A percentile compares a stretch with the other conserved stretches of the same genome.
phyloP scores from a whole-genome alignment of 2,888 invertebrate genomes.

The Coelogynopora nodosa region DNA sequence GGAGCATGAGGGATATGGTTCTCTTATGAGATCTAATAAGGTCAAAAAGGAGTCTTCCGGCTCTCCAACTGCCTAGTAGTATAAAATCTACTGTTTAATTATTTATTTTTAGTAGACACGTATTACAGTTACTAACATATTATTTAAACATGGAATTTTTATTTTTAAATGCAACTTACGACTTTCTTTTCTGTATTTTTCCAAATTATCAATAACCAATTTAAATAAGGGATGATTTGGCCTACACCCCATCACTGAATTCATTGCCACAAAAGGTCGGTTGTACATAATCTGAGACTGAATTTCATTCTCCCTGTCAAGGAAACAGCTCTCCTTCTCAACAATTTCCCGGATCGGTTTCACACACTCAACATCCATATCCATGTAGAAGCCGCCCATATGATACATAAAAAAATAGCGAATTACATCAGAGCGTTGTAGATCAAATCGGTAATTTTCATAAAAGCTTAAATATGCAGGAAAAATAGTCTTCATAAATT shows the following conservation, averaged over 20 bases:
- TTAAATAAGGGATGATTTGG: constrained; percentile 29
- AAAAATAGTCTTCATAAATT: neutral
- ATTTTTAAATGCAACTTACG: neutral
- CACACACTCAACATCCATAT: constrained; percentile 26
- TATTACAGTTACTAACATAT: too few species aligned
- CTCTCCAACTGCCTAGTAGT: too few species aligned
- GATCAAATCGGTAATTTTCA: neutral
- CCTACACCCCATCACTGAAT: constrained; percentile 12
- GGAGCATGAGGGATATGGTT: too few species aligned
- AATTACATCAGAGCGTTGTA: neutral
- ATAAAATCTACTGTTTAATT: too few species aligned
- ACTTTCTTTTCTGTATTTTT: neutral
- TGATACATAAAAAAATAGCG: constrained; percentile 23
- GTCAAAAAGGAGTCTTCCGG: too few species aligned
- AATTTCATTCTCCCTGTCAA: constrained; percentile 19
- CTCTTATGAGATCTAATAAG: too few species aligned
- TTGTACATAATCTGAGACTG: neutral
- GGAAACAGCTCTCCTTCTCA: neutral
- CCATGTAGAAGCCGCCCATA: constrained; percentile 26
- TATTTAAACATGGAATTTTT: neutral
- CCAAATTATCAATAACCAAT: neutral
- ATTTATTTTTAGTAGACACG: too few species aligned
- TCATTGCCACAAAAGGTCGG: neutral
- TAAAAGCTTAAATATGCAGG: neutral
- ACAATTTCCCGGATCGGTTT: neutral